Conservation (phyloP, 2,797 vertebrate species). For the Pantherophis alleghaniensis region DNA sequence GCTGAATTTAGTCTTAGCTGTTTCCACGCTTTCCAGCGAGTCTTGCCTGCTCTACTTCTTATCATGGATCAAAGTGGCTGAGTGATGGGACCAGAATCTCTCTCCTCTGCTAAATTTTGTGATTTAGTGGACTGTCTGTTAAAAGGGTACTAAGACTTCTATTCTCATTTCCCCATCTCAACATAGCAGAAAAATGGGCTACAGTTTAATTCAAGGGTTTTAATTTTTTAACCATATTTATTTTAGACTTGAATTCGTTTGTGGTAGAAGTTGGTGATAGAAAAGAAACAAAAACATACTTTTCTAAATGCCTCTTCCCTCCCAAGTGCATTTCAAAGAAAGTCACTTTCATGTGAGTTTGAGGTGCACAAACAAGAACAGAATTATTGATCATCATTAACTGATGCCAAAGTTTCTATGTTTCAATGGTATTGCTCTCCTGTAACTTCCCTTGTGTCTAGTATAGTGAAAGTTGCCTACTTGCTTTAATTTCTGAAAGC, state of each 20-base stretch:
- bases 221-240: background rate
- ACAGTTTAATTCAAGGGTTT: background rate
- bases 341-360: background rate
- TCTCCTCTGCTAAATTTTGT: background rate
- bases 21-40: background rate
- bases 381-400: background rate
- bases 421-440: background rate
- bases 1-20: background rate
- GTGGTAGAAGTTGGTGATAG: background rate
- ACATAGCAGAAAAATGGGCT: background rate
- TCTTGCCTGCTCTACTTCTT: background rate
- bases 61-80: background rate
- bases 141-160: background rate
- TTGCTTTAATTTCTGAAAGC: background rate
- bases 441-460: background rate
- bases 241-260: background rate
- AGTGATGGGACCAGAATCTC: background rate
- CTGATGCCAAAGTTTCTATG: background rate
- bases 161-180: background rate
- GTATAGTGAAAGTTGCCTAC: background rate
- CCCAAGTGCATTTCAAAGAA: background rate
- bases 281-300: background rate
- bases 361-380: background rate
- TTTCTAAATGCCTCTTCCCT: background rate
- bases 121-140: background rate